Evolutionary conservation across 1,140 invertebrate species (phyloP).

Genomic region (Cyrtorhinus lividipennis): DNA sequence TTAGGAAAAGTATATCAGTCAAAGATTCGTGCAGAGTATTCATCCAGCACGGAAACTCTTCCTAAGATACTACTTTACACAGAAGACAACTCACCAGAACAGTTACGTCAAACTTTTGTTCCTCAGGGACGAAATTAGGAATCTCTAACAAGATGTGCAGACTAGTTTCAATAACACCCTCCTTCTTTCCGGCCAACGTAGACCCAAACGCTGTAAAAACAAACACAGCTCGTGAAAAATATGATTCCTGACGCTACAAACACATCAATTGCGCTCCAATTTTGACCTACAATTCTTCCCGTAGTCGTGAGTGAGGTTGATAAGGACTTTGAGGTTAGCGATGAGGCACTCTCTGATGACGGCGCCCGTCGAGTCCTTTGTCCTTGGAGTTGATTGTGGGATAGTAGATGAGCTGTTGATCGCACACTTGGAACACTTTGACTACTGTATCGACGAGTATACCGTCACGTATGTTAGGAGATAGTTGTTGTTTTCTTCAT

Average conservation of each 20-base stretch:
- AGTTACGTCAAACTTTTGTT: constrained; percentile 83
- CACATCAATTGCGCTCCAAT: not conserved
- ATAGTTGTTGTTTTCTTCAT: constrained; percentile 87
- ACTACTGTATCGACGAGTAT: constrained; percentile 51
- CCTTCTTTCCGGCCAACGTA: constrained; percentile 52
- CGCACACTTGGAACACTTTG: constrained; percentile 50
- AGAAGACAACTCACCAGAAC: constrained; percentile 71
- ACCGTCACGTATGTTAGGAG: constrained; percentile 60
- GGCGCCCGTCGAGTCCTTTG: constrained; percentile 45
- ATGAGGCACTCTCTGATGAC: constrained; percentile 70
- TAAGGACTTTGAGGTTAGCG: constrained; percentile 80
- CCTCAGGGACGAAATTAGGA: constrained; percentile 69
- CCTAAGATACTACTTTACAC: not conserved
- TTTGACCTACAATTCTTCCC: constrained; percentile 47
- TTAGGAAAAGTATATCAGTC: not conserved
- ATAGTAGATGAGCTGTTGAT: constrained; percentile 48
- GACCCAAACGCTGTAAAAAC: constrained; percentile 53
- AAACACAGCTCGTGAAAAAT: too few species aligned
- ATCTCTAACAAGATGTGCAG: constrained; percentile 69
- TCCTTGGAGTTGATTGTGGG: constrained; percentile 43
- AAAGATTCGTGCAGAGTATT: not conserved
- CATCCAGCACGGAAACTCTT: not conserved
- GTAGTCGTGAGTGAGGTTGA: constrained; percentile 86
- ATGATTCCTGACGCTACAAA: not conserved
- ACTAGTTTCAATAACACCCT: constrained; percentile 64